Evolutionary conservation across 2,888 invertebrate species (phyloP).

Genomic region (Mycogona germanica): DNA sequence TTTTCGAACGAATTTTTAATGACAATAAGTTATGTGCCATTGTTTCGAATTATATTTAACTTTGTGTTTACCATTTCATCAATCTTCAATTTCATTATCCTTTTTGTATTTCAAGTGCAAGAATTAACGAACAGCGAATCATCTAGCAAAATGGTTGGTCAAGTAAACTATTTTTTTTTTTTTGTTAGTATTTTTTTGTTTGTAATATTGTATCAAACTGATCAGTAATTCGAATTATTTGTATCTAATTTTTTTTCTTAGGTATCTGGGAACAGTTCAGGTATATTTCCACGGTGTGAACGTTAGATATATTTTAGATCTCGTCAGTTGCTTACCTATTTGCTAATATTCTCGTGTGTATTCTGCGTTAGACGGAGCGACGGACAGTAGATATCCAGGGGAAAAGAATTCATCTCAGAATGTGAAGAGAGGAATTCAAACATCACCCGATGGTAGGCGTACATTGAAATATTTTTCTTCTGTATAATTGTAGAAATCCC

Average conservation of each 20-base stretch:
- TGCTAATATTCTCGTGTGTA: neutral
- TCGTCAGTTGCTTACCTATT: neutral
- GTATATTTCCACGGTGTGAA: too few relatives aligned
- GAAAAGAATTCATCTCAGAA: constrained; percentile 27
- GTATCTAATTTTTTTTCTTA: constrained; percentile 9
- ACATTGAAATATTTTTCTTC: too few relatives aligned
- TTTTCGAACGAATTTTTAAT: too few relatives aligned
- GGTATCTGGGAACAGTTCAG: neutral
- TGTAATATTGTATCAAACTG: too few relatives aligned
- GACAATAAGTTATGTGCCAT: neutral
- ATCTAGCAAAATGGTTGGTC: constrained; percentile 10
- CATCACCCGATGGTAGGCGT: constrained; percentile 73
- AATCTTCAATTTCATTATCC: constrained; percentile 1
- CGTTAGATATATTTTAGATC: neutral
- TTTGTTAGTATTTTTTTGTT: too few relatives aligned
- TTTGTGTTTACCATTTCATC: neutral
- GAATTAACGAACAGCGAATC: constrained; percentile 6
- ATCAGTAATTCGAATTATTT: neutral
- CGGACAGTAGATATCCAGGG: constrained; percentile 30
- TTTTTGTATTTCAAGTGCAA: constrained; percentile 3
- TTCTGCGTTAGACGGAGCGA: constrained; percentile 19
- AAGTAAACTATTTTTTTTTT: too few relatives aligned
- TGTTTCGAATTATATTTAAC: neutral
- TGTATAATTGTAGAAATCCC: too few relatives aligned
- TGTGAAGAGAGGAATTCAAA: constrained; percentile 71